Conservation (phyloP, 2,113 vertebrate species). For the Dasypus novemcinctus region DNA sequence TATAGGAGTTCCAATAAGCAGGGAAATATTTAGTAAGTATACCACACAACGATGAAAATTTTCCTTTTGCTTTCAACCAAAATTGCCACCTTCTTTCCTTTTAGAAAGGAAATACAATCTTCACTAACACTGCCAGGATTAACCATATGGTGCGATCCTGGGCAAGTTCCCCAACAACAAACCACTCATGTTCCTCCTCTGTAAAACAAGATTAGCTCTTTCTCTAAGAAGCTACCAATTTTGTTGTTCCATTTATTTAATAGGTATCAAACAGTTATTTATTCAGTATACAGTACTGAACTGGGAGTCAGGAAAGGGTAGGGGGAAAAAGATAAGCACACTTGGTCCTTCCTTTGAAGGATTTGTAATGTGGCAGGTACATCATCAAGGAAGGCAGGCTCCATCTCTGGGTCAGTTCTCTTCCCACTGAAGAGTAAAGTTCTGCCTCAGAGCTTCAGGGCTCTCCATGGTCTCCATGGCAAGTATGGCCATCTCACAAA, state of each 20-base stretch:
- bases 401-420: not conserved
- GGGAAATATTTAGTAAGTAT: not conserved
- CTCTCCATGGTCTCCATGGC: not conserved
- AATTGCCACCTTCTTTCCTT: not conserved
- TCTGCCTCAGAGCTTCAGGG: not conserved
- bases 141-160: not conserved
- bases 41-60: not conserved
- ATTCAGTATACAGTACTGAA: not conserved
- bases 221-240: not conserved
- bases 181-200: not conserved
- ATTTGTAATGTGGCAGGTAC: not conserved
- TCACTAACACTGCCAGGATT: not conserved
- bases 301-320: not conserved
- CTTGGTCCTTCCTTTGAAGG: not conserved
- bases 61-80: not conserved
- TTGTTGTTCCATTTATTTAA: not conserved
- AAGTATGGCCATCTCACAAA: not conserved
- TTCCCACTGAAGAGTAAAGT: not conserved
- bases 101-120: not conserved
- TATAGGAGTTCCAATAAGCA: not conserved
- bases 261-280: not conserved
- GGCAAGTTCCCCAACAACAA: not conserved
- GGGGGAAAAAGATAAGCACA: not conserved
- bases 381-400: not conserved
- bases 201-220: not conserved